Base-by-base conservation (phyloP, 2,888 invertebrate genomes). In the Tortrix viridana region DNA sequence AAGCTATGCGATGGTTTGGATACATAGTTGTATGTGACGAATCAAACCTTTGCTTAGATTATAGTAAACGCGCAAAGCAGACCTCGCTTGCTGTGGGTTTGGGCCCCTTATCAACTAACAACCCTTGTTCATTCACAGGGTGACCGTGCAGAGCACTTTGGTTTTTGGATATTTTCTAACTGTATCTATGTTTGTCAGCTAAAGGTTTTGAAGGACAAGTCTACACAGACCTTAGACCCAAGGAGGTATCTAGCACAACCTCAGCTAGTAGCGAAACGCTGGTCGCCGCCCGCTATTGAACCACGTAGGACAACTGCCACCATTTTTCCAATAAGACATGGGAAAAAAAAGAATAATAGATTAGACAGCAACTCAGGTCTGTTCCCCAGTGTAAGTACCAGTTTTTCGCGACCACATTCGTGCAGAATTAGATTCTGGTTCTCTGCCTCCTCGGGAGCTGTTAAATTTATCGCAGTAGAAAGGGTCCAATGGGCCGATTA, bases 241-340 rank as follows among this genome's bases (percentile, higher is more conserved):
- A 12, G 49, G 49, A 49, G 26, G 16, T 26, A 18, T 7, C 26
- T 9, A 18, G 26, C 7, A 18, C 49, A 49, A 16, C 49, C 49
- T 32, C 32, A 32, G 9, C 14, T n/a, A 38, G 72, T 71, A 47
- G 62, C 52, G 3, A 70, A 71, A 14, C 76, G 75, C 52, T 75
- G 71, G 38, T 18, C 53, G 5, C 32, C 38, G 12, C 46, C 52
- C 14, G 44, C 4, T 23, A 47, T 46, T 14, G 50, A 59, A 47
- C 59, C 7, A 46, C 54, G 18, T 57, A 57, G 2, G 56, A 49
- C 50, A n/a, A 7, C 37, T 19, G 20, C 12, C 18, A n/a, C 37
- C 5, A 32, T 9, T 32, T 50, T n/a, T 12, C 32, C 37, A 14
- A 12, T 50, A 37, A 50, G 37, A 14, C 50, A 38, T 6, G 19